These are phyloP conservation scores for Pedetes capensis DNA, from an alignment of 2,113 vertebrate genomes.

Conservation along the genomic window DNA sequence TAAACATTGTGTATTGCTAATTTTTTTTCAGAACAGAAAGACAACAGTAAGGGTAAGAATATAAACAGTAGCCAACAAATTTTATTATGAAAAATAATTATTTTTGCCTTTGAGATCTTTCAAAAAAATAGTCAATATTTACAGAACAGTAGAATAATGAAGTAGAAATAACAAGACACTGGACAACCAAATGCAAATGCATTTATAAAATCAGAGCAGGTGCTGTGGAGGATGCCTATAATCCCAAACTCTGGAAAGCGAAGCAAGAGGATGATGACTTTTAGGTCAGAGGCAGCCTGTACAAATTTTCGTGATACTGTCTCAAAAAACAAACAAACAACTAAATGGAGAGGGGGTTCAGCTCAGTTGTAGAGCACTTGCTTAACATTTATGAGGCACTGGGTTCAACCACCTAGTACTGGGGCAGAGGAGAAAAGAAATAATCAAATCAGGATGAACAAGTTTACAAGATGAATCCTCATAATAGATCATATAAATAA, in stretches of 20 bases:
- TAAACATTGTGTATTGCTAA: background rate
- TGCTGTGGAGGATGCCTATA: too few relatives aligned
- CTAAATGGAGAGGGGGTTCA: too few relatives aligned
- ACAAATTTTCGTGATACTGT: too few relatives aligned
- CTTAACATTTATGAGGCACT: too few relatives aligned
- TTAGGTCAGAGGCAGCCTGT: too few relatives aligned
- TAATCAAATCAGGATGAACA: background rate
- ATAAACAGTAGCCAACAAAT: background rate
- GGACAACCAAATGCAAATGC: slow-evolving; percentile 56
- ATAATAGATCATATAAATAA: background rate
- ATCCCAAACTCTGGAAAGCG: too few relatives aligned
- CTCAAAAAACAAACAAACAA: too few relatives aligned
- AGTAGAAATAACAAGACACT: slow-evolving; percentile 67
- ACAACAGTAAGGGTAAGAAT: background rate
- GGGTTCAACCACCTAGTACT: too few relatives aligned
- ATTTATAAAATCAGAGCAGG: too few relatives aligned
- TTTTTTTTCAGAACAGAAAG: slow-evolving; percentile 35
- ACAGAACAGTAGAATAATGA: slow-evolving; percentile 63
- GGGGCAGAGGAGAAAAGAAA: too few relatives aligned
- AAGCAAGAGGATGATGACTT: too few relatives aligned
- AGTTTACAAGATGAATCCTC: slow-evolving; percentile 56
- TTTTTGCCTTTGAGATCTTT: slow-evolving; percentile 32
- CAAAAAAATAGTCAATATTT: slow-evolving; percentile 64
- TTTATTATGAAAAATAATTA: slow-evolving; percentile 45
- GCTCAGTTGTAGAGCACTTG: too few relatives aligned